These are phyloP conservation scores for Phylloscopus collybita DNA, from an alignment of 2,797 vertebrate species.

Conservation along the genomic window DNA sequence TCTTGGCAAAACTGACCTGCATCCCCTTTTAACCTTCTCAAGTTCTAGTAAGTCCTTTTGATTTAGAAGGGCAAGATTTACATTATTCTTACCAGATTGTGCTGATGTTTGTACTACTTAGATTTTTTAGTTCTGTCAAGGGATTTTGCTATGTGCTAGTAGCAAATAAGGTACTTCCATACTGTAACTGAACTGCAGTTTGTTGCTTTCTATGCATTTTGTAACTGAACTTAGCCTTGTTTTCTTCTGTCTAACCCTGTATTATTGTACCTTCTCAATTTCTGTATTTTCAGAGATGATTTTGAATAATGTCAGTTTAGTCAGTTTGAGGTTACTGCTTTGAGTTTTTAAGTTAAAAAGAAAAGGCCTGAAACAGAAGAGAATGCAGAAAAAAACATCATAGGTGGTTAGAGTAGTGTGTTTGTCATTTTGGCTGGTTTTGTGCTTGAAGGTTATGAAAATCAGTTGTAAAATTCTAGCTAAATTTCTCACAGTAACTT, in stretches of 20 bases:
- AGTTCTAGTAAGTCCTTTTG: neutral
- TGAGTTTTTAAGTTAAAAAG: neutral
- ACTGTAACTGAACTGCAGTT: neutral
- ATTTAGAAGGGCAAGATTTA: neutral
- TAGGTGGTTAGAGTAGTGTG: neutral
- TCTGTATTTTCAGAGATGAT: neutral
- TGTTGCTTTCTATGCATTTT: neutral
- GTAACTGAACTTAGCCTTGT: neutral
- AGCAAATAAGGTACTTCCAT: neutral
- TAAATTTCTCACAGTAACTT: neutral
- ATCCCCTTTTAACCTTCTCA: neutral
- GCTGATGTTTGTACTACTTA: neutral
- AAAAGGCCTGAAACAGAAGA: neutral
- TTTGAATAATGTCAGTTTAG: neutral
- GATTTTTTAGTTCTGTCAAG: neutral
- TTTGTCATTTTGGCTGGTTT: neutral
- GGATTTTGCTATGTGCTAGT: neutral
- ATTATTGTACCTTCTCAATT: neutral
- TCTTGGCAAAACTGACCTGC: accelerated
- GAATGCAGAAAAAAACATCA: neutral
- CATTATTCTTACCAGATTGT: neutral
- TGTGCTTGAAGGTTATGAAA: neutral
- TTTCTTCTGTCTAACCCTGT: neutral
- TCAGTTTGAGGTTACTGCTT: neutral
- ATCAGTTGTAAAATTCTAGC: neutral